Evolutionary conservation across 2,113 vertebrate genomes (phyloP), one percentile per base, ranked within the genome.

Genomic region (Hemicordylus capensis): DNA sequence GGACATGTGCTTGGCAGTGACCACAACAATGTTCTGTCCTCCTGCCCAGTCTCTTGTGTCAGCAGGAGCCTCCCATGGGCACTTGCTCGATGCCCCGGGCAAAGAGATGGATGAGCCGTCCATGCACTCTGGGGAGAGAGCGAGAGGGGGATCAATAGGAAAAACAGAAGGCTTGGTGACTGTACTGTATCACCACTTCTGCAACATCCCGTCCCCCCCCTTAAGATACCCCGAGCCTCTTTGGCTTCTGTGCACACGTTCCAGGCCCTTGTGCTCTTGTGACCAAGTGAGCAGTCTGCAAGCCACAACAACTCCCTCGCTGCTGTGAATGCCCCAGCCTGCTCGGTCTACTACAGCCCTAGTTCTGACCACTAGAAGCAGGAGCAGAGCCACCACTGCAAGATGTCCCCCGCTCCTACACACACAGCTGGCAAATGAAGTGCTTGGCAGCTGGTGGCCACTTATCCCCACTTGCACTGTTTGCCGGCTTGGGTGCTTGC

Each of bases 61-160:
- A 39, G 56, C 66, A 56, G 44, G 44, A 51, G 48, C 7, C 31
- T 1, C 19, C 76, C 54, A 58, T 19, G 24, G 34, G 6, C 9
- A 84, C 67, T 56, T 72, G 76, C 6, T 98, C 97, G 2, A 97
- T 97, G 58, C 97, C 97, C n/a, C 97, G 88, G 44, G 97, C 97
- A 64, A 97, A 98, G 44, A 98, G 94, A 82, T 92, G 95, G 24
- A 98, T 96, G 89, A 98, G 90, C 94, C 96, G 97, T 37, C 95
- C 93, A 1, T 97, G 97, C 72, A 98, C 92, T 92, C 97, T 97
- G 81, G 12, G 22, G 56, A 24, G 24, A 80, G 58, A 76, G 17
- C 54, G 3, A 3, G 63, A 61, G 61, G 78, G 85, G 54, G 22
- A 15, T 64, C 44, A 39, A 10, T 17, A 79, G 28, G 10, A 20